Evolutionary conservation across 2,888 invertebrate genomes (phyloP), one percentile per base, ranked within the genome.

Genomic region (Agrenia bidenticulata): DNA sequence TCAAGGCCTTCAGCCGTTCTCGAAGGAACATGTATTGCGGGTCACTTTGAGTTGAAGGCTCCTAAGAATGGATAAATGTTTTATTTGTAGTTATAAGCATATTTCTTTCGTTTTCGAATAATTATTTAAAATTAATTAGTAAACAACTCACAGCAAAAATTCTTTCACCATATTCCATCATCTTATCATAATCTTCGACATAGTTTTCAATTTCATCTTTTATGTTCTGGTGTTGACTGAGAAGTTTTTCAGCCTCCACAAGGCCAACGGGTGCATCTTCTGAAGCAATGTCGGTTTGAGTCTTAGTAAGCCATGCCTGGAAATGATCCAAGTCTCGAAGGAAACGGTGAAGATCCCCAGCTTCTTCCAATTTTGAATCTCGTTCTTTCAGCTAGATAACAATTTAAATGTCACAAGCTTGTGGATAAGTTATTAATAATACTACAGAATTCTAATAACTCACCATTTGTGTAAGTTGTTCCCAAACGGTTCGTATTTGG

Each of bases 11-110:
- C 76, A 99, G 84, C 53, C 99, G 88, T 83, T 98, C 97, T 70
- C 98, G 87, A 78, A 99, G 84, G 91, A 99, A 99, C 98, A 99
- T 98, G 83, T 99, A 99, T 81, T 99, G 99, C 50, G 98, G 95
- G 83, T 99, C 99, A 81, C 94, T 89, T 80, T 93, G 88, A 74
- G 94, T 89, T 39, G 87, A 87, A 39, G 90, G 89, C 78, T 90
- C 90, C 84, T 85, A 70, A 51, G 77, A n/a, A n/a, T n/a, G n/a
- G n/a, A n/a, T n/a, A n/a, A n/a, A n/a, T n/a, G 67, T 67, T 9
- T 5, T 11, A 56, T 32, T 17, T 19, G 26, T 26, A 39, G 9
- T 45, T 2, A 56, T 27, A 11, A 53, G 53, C 27, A 53, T 11
- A 53, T 53, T 9, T 4, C n/a, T n/a, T n/a, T n/a, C n/a, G n/a